Evolutionary conservation across 2,113 vertebrate genomes (phyloP), one percentile per base, ranked within the genome.

Genomic region (Anas platyrhynchos): DNA sequence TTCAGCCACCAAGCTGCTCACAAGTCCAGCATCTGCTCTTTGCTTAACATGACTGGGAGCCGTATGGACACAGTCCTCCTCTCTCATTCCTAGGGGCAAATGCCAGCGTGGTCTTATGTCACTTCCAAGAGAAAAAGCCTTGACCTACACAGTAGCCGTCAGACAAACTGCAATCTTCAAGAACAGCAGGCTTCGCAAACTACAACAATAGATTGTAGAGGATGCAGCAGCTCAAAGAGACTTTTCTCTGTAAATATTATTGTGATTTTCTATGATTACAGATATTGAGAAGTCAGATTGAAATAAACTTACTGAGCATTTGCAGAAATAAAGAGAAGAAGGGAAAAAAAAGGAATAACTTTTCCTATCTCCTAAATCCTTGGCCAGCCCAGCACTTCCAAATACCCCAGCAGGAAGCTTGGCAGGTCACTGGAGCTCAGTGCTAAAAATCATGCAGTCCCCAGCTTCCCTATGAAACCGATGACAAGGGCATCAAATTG

Each of bases 1-100:
- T 89, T 62, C 86, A 94, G 92, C 87, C 95, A 96, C 94, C 87
- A 83, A 96, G 86, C 91, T 97, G 92, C 93, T 97, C 93, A 85
- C 90, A 79, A 96, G 93, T 92, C 94, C 96, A 97, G 97, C 92
- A 97, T 94, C 94, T 97, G 96, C 89, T 97, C 92, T 96, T 95
- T 93, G 92, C 95, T 95, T 96, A 94, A 95, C 91, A 75, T 88
- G 91, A 94, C 92, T 94, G 94, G 89, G 87, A 96, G 88, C 84
- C 87, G 94, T 95, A 94, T 92, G 94, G 95, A 93, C 93, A 94
- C 75, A 75, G 83, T 73, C 88, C 86, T 97, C 88, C 91, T 95
- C 89, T 89, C 93, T 96, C 92, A 88, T 93, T 94, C 94, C 93
- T 96, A 72, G 81, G 93, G 81, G 88, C 80, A 96, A 91, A 96